A percentile compares a stretch with the other conserved stretches of the same genome.
These are phyloP conservation scores for Zygothrica quintamaculata DNA, from an alignment of 2,888 invertebrate genomes.

Conservation along the genomic window DNA sequence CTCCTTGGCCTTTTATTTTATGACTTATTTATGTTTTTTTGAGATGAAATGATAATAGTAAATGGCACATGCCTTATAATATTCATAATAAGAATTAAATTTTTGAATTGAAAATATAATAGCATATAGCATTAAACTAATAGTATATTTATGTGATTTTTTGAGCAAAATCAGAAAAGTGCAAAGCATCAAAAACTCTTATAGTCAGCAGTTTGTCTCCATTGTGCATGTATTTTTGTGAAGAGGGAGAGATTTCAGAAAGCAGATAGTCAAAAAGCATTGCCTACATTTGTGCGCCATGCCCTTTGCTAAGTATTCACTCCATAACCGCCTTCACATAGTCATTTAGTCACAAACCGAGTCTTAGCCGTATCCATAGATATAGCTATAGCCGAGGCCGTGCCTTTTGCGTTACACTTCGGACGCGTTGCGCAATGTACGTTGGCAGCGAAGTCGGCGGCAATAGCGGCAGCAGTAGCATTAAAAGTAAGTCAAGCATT, in stretches of 20 bases:
- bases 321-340: conserved; percentile 11
- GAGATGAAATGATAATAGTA: no score
- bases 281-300: conserved; percentile 74
- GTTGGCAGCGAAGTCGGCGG: conserved; percentile 58
- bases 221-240: conserved; percentile 16
- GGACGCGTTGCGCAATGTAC: conserved; percentile 73
- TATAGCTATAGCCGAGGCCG: conserved; percentile 41
- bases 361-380: conserved; percentile 16
- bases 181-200: conserved; percentile 6
- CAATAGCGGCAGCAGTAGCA: conserved; percentile 59
- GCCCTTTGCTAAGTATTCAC: conserved; percentile 47
- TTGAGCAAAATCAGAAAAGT: no score
- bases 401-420: conserved; percentile 34
- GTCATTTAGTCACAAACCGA: conserved; percentile 40
- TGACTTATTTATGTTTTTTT: no score
- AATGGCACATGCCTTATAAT: no score
- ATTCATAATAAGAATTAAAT: no score
- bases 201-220: conserved; percentile 13
- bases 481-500: conserved; percentile 69
- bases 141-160: no score
- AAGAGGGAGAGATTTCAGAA: background rate
- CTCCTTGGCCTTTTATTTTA: no score
- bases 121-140: no score
- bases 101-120: no score
- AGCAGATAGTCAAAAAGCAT: conserved; percentile 25